A percentile compares a stretch with the other conserved stretches of the same genome.
These are phyloP conservation scores for Folsomia candida DNA, from an alignment of 2,888 invertebrate species.

Conservation along the genomic window DNA sequence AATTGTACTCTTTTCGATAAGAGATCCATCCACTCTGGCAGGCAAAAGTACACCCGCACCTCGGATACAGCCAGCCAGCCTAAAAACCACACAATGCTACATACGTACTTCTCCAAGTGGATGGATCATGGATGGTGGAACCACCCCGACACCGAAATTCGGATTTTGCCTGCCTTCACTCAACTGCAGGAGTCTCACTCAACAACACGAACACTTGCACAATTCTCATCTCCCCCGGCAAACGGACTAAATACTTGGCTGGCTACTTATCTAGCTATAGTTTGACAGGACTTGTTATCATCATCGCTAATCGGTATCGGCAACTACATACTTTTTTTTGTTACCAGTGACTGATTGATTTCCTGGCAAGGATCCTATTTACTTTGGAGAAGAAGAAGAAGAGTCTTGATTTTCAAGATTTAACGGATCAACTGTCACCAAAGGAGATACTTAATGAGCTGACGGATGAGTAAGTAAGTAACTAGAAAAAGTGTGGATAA, in stretches of 20 bases:
- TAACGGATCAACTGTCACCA: background rate
- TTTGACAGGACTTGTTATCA: background rate
- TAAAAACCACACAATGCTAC: too few species aligned
- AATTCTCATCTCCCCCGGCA: background rate
- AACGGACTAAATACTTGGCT: too few species aligned
- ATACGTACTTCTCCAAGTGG: too few species aligned
- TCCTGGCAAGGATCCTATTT: background rate
- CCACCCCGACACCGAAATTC: too few species aligned
- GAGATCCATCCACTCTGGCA: too few species aligned
- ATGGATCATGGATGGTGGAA: too few species aligned
- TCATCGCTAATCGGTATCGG: background rate
- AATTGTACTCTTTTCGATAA: too few species aligned
- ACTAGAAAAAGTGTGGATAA: background rate
- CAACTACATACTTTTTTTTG: background rate
- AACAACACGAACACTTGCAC: background rate
- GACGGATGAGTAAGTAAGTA: background rate
- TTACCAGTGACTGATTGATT: background rate
- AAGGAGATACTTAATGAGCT: background rate
- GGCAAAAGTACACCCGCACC: too few species aligned
- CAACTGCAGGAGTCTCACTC: background rate
- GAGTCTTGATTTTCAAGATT: too few species aligned
- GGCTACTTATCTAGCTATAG: too few species aligned
- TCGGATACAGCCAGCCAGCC: too few species aligned
- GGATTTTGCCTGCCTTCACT: background rate
- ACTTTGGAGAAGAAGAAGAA: background rate